These are phyloP conservation scores for Clarias macrocephalus DNA, from an alignment of 2,113 vertebrate genomes.

Conservation along the genomic window DNA sequence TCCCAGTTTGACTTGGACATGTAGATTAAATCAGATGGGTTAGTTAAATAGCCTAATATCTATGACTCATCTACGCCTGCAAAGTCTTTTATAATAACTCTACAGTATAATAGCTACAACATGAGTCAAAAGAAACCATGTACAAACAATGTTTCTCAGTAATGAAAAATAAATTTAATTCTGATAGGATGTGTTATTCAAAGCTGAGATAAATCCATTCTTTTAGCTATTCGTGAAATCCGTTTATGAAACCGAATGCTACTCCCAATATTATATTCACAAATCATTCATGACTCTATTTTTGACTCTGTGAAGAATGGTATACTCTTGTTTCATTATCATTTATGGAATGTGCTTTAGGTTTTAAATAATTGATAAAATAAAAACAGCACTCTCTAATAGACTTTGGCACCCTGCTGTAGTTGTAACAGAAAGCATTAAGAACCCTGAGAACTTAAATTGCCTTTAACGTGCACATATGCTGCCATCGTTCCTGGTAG, in stretches of 20 bases:
- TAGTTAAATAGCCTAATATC: neutral
- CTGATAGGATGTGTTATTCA: neutral
- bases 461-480: neutral
- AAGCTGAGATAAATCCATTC: neutral
- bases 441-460: slow-evolving; percentile 2
- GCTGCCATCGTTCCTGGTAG: neutral
- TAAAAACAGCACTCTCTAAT: neutral
- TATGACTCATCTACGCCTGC: neutral
- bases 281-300: neutral
- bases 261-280: neutral
- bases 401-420: neutral
- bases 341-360: neutral
- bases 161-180: neutral
- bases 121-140: neutral
- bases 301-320: neutral
- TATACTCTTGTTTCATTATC: neutral
- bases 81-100: neutral
- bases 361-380: neutral
- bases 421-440: neutral
- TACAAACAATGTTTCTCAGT: neutral
- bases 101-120: neutral
- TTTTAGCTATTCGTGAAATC: neutral
- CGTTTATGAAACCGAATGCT: neutral
- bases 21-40: too few species aligned
- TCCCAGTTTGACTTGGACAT: too few species aligned